phyloP scores from a whole-genome alignment of 2,888 invertebrate species.

The Perizoma flavofasciatum region DNA sequence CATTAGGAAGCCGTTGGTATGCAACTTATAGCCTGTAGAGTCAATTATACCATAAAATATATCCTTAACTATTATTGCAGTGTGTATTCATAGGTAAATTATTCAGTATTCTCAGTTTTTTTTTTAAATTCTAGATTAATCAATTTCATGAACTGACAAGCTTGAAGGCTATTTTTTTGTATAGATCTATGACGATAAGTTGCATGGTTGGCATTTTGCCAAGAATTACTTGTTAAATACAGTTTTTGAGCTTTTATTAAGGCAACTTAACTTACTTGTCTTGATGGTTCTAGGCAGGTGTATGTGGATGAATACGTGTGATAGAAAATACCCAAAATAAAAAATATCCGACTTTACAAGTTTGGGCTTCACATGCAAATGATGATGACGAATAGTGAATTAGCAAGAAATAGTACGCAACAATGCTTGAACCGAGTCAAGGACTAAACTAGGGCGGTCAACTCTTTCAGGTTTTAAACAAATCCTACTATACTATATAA shows the following conservation, averaged over 20 bases:
- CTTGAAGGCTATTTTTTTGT: conserved; percentile 24
- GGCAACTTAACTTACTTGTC: conserved; percentile 14
- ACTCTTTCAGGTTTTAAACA: conserved; percentile 13
- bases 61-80: too few species aligned
- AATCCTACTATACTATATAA: too few species aligned
- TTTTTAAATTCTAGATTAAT: conserved; percentile 16
- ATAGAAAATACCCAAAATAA: too few species aligned
- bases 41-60: background rate
- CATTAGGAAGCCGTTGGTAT: background rate
- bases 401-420: conserved; percentile 23
- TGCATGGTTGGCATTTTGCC: conserved; percentile 32
- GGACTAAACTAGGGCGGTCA: conserved; percentile 43
- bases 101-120: background rate
- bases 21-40: background rate
- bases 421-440: conserved; percentile 40
- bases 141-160: conserved; percentile 27
- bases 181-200: conserved; percentile 32
- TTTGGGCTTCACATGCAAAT: background rate
- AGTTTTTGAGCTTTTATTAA: conserved; percentile 24
- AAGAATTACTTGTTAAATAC: conserved; percentile 27
- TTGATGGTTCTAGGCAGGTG: conserved; percentile 11
- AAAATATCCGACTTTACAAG: too few species aligned
- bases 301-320: background rate
- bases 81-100: too few species aligned
- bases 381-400: conserved; percentile 26